Base-by-base conservation (phyloP, 2,113 vertebrate species). In the Centropus bengalensis region DNA sequence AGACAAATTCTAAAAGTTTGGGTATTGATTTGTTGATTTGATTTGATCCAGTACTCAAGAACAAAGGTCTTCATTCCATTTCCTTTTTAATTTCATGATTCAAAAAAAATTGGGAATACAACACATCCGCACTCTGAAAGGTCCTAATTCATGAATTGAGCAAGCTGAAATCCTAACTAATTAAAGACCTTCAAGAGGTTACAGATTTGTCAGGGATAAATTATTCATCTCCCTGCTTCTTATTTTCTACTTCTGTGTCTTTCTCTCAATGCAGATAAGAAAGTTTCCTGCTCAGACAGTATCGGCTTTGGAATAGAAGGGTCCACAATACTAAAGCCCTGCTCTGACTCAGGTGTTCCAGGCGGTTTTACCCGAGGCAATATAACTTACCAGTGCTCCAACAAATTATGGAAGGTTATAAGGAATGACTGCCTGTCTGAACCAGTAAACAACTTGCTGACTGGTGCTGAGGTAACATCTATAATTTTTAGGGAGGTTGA, bases 401-500 rank as follows among this genome's bases (percentile, higher is more conserved):
- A 67, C 4, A 86, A 33, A 14, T 44, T 3, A 8, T 98, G 98
- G 98, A 44, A 1, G 0, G 0, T 32, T 14, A 4, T 8, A 75
- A 92, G n/a, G 26, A 83, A 96, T 8, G 9, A 68, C 32, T 98
- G 98, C 51, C 78, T 98, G n/a, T 91, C 95, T 7, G 76, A 19
- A 8, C 3, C 73, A 42, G 82, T 98, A 76, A 97, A 76, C 3
- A 49, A 32, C 22, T 80, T 98, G 51, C 89, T 98, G 69, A 60
- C 1, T 66, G 2, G 2, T 45, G 95, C 98, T 2, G 86, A 97
- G 98, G 98, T 98, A 94, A 96, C 14, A 11, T 27, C n/a, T 17
- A 4, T 3, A 40, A n/a, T 21, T 64, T 44, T 69, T 85, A 12
- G 7, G 33, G 28, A 87, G n/a, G 6, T 2, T 38, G 36, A 49